Conservation (phyloP, 2,888 invertebrate genomes). For the Callyntrura guangdongensis region DNA sequence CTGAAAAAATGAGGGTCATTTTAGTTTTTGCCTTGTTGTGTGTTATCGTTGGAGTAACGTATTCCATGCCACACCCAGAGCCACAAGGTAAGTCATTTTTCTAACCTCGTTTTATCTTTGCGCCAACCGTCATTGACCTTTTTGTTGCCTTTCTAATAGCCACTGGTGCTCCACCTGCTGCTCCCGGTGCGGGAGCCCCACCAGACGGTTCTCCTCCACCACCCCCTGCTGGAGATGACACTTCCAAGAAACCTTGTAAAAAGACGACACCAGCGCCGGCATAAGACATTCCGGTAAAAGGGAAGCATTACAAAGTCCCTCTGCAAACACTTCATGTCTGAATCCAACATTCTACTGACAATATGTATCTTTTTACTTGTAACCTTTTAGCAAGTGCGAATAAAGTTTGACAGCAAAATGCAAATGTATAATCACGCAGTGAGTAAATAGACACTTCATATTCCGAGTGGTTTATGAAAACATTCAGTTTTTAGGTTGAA, state of each 20-base stretch:
- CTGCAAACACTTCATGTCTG: background rate
- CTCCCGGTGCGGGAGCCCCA: background rate
- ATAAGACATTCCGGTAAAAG: background rate
- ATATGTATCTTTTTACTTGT: background rate
- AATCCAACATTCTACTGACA: background rate
- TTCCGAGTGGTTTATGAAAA: too few relatives aligned
- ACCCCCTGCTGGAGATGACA: conserved; percentile 20
- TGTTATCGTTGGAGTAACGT: conserved; percentile 48
- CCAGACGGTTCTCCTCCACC: conserved; percentile 27
- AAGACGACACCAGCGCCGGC: background rate
- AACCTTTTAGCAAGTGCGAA: background rate
- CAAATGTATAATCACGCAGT: background rate
- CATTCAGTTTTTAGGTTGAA: too few relatives aligned
- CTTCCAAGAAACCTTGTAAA: conserved; percentile 47
- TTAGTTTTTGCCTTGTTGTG: conserved; percentile 40
- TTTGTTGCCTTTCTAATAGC: background rate
- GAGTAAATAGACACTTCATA: too few relatives aligned
- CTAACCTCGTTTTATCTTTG: too few relatives aligned
- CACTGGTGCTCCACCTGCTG: background rate
- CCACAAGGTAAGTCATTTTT: conserved; percentile 55
- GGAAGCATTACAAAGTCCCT: background rate
- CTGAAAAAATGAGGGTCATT: conserved; percentile 51
- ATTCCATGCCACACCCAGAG: conserved; percentile 48
- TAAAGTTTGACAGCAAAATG: background rate
- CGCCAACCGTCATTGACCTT: too few relatives aligned